Evolutionary conservation across 2,113 vertebrate genomes (phyloP).

Genomic region (Odontesthes bonariensis): DNA sequence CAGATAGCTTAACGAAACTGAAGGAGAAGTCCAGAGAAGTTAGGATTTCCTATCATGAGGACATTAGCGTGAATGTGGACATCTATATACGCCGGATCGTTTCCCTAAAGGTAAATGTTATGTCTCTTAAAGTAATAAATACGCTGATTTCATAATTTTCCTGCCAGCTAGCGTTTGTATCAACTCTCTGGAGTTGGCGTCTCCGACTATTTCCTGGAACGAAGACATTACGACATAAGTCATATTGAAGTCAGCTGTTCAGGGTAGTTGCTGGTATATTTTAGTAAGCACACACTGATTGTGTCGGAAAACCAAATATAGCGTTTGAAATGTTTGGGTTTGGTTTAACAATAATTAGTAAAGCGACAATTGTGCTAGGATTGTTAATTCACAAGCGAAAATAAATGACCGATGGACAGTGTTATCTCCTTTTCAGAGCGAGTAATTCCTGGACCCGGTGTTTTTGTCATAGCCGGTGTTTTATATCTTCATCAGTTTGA

Average conservation of each 20-base stretch:
- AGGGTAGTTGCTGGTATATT: neutral
- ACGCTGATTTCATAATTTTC: conserved; percentile 11
- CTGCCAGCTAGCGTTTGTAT: conserved; percentile 40
- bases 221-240: conserved; percentile 25
- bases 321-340: neutral
- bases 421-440: neutral
- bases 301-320: neutral
- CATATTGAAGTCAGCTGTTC: conserved; percentile 9
- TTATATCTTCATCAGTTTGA: too few relatives aligned
- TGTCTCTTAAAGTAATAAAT: neutral
- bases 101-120: conserved; percentile 51
- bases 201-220: conserved; percentile 57
- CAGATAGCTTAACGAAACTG: conserved; percentile 59
- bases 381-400: conserved; percentile 10
- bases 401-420: conserved; percentile 1
- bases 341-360: neutral
- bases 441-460: conserved; percentile 25
- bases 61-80: conserved; percentile 41
- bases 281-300: rapidly evolving
- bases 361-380: rapidly evolving
- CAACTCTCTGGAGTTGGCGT: conserved; percentile 60
- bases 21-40: conserved; percentile 58
- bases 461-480: too few relatives aligned
- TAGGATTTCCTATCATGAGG: conserved; percentile 30
- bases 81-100: conserved; percentile 13